phyloP scores from a whole-genome alignment of 1,140 invertebrate genomes.

The Diachasmimorpha longicaudata region DNA sequence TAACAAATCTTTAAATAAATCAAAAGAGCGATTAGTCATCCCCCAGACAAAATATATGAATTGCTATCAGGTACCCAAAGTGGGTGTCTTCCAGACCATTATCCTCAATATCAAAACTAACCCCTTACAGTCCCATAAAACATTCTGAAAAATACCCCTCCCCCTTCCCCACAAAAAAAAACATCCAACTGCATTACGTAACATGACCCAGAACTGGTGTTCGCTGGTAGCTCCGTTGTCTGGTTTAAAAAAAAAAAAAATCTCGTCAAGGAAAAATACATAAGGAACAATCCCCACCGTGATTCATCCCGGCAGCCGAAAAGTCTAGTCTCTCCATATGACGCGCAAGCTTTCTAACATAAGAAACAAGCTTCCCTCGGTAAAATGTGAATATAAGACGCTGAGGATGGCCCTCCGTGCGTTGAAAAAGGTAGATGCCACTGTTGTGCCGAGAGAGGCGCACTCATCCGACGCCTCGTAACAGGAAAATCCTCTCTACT shows the following conservation, averaged over 20 bases:
- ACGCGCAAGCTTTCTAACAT: not conserved
- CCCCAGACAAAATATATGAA: no score
- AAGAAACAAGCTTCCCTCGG: conserved; percentile 2
- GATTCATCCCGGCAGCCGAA: not conserved
- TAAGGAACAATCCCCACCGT: not conserved
- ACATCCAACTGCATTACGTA: not conserved
- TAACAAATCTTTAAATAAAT: no score
- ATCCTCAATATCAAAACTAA: no score
- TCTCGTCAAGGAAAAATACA: not conserved
- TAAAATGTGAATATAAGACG: conserved; percentile 8
- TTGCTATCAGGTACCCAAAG: no score
- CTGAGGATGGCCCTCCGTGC: not conserved
- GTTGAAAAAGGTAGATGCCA: not conserved
- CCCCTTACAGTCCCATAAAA: no score
- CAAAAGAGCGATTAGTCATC: no score
- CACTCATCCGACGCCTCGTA: conserved; percentile 26
- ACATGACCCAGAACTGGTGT: not conserved
- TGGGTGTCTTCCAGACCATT: no score
- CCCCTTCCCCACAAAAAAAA: not conserved
- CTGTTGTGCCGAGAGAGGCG: not conserved
- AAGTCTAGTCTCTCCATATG: conserved; percentile 3
- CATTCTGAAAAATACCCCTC: no score
- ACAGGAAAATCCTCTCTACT: conserved; percentile 24
- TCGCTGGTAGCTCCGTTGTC: not conserved
- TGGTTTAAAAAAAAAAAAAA: not conserved